Evolutionary conservation across 2,888 invertebrate genomes (phyloP).

Genomic region (Agrochola lychnidis): DNA sequence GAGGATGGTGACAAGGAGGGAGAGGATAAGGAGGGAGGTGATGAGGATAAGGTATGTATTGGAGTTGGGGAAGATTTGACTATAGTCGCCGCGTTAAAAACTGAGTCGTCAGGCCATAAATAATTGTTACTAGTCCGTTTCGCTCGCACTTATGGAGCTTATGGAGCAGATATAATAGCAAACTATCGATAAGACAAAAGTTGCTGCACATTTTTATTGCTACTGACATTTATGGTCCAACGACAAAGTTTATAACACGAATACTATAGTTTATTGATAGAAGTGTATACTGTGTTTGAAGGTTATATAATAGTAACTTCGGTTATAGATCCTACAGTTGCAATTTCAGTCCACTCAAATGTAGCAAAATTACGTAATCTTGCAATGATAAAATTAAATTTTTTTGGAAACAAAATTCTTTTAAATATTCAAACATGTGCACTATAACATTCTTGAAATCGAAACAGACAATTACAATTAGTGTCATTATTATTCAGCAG

Average conservation of each 20-base stretch:
- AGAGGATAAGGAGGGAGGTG: slow-evolving; percentile 65
- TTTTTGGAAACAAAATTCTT: background rate
- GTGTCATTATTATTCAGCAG: slow-evolving; percentile 48
- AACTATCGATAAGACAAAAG: too few species aligned
- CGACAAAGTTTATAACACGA: too few species aligned
- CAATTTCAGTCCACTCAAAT: background rate
- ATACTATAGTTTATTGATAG: background rate
- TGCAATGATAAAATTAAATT: background rate
- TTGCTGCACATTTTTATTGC: too few species aligned
- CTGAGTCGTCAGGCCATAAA: too few species aligned
- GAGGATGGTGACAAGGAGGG: slow-evolving; percentile 79
- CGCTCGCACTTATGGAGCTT: too few species aligned
- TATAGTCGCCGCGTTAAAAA: background rate
- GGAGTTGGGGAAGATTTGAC: background rate
- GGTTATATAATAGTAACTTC: background rate
- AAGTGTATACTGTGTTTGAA: background rate
- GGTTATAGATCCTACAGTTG: background rate
- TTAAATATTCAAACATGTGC: background rate
- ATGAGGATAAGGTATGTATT: slow-evolving; percentile 67
- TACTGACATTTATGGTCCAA: too few species aligned
- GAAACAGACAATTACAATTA: background rate
- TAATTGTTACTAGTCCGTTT: too few species aligned
- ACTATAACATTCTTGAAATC: too few species aligned
- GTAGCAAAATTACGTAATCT: background rate
- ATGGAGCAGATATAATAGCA: too few species aligned